Evolutionary conservation across 1,140 invertebrate genomes (phyloP).

Genomic region (Leptoteleia sp.): DNA sequence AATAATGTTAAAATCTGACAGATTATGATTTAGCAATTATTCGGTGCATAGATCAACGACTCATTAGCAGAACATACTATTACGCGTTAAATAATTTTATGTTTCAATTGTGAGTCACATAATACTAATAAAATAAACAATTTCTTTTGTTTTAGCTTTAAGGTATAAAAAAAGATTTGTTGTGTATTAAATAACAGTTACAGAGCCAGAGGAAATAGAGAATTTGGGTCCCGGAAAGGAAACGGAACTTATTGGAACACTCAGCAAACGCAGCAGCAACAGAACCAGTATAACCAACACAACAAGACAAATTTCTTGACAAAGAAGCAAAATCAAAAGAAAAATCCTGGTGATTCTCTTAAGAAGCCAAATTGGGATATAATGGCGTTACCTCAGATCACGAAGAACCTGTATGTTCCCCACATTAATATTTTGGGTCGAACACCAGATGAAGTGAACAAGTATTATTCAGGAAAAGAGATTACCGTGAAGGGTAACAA

Average conservation of each 20-base stretch:
- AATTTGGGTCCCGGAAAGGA: conserved; percentile 75
- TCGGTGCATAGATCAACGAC: too few relatives aligned
- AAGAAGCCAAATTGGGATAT: conserved; percentile 93
- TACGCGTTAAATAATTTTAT: too few relatives aligned
- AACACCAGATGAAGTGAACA: conserved; percentile 87
- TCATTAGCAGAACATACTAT: too few relatives aligned
- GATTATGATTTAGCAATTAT: too few relatives aligned
- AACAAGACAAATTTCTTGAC: conserved; percentile 67
- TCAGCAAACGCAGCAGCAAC: conserved; percentile 69
- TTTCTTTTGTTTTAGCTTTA: too few relatives aligned
- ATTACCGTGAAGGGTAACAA: conserved; percentile 93
- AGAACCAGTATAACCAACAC: conserved; percentile 59
- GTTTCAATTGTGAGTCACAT: too few relatives aligned
- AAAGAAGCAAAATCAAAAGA: conserved; percentile 78
- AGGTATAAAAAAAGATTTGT: not conserved
- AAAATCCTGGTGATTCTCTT: conserved; percentile 89
- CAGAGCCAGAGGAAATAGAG: conserved; percentile 76
- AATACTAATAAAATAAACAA: too few relatives aligned
- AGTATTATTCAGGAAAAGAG: conserved; percentile 85
- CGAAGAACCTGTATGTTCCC: conserved; percentile 95
- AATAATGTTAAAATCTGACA: too few relatives aligned
- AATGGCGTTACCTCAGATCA: conserved; percentile 88
- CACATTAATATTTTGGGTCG: conserved; percentile 88
- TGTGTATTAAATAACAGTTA: conserved; percentile 63
- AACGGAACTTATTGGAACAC: conserved; percentile 79